These are phyloP conservation scores for Scyliorhinus canicula DNA, from an alignment of 2,797 vertebrate genomes.

Conservation along the genomic window DNA sequence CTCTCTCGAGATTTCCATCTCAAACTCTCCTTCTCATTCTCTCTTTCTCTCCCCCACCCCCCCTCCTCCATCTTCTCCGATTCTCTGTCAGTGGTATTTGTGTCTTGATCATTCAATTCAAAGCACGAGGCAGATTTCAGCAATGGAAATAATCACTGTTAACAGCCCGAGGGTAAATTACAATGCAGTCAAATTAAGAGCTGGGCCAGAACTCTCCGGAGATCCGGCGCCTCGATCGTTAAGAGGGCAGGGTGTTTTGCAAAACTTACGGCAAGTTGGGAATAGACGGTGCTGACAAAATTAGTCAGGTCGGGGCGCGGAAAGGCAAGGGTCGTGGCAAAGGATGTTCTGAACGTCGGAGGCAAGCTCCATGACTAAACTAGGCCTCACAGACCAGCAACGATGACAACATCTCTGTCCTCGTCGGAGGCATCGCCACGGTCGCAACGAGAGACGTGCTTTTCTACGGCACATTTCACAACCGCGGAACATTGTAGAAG, in stretches of 20 bases:
- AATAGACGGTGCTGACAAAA: not conserved
- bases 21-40: not conserved
- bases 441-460: not conserved
- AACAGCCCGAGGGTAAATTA: not conserved
- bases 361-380: no score
- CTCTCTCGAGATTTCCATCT: no score
- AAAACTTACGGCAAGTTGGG: not conserved
- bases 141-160: not conserved
- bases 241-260: not conserved
- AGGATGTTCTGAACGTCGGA: not conserved
- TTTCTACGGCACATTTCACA: no score
- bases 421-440: not conserved
- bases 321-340: not conserved
- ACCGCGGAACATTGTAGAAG: no score
- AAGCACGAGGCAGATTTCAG: not conserved
- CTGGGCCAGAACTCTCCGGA: not conserved
- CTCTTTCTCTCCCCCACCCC: not conserved
- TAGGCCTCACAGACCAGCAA: no score
- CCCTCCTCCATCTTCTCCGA: not conserved
- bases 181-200: not conserved
- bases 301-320: not conserved
- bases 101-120: conserved; percentile 18
- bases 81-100: not conserved
- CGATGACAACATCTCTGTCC: no score
- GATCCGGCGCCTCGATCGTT: not conserved